Percentiles rank a stretch among this genome's conserved stretches.
phyloP scores from a whole-genome alignment of 2,888 invertebrate genomes.

The Ferrisia virgata region DNA sequence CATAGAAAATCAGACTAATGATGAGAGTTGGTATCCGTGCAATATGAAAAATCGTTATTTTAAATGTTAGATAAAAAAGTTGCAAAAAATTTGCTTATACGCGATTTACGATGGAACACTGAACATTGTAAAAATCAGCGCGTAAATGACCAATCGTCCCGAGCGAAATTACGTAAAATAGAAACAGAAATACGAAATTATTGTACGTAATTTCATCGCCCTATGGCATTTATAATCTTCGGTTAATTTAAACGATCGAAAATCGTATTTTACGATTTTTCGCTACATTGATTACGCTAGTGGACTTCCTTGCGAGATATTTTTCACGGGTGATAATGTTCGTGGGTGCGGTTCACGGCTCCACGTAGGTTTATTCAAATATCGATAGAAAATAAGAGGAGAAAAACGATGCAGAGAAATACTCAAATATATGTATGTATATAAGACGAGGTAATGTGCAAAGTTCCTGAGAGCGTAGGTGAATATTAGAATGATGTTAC shows the following conservation, averaged over 20 bases:
- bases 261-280: conserved; percentile 9
- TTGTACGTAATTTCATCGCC: background rate
- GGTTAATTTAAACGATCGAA: background rate
- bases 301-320: background rate
- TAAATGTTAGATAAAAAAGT: background rate
- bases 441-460: background rate
- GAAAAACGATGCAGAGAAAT: background rate
- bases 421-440: too few species aligned
- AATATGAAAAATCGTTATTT: too few species aligned
- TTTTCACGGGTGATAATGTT: background rate
- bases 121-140: background rate
- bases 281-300: background rate
- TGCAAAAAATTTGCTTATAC: background rate
- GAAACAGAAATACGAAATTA: background rate
- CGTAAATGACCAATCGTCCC: background rate
- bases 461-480: background rate
- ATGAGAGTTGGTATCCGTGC: too few species aligned
- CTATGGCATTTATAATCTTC: background rate
- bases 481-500: background rate
- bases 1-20: too few species aligned
- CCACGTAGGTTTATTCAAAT: background rate
- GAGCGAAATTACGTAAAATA: background rate
- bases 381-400: background rate
- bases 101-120: background rate
- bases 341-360: background rate